Evolutionary conservation across 1,140 invertebrate genomes (phyloP), one percentile per base, ranked within the genome.

Genomic region (Chionoecetes opilio): DNA sequence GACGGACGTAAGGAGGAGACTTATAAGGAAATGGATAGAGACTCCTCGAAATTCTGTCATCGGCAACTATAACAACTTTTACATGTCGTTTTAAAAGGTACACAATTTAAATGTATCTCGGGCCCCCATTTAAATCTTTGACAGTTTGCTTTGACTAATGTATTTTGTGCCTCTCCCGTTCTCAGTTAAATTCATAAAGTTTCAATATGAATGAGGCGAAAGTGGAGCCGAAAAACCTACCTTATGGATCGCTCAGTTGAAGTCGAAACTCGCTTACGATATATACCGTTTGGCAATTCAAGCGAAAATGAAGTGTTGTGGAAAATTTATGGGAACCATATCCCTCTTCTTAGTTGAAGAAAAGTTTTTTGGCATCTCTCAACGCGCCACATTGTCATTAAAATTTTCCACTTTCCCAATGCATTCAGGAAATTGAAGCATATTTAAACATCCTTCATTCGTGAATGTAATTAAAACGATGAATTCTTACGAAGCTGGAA

Each of bases 61-160:
- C 94, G 94, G 82, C 94, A 91, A 95, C 94, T 92, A 95, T 95
- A 95, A 95, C 89, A 95, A 95, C 94, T 95, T 95, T 95, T 95
- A 92, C 94, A 87, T 82, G 94, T 87, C 94, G 94, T 95, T 95
- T 95, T 95, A 95, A 95, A 95, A 95, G 94, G 94, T 95, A 95
- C 94, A 95, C 94, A 95, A 95, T 95, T 95, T 95, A 95, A 95
- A 95, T 95, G 94, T 95, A 95, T 95, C 94, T 95, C 63, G 94
- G 94, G 94, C 94, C 94, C 94, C 94, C 94, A 95, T 95, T 95
- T 95, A 95, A 95, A 95, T 95, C 94, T 95, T 95, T 95, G 94
- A 95, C 94, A 95, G 94, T 95, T 95, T 95, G 94, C 94, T 95
- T 95, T 95, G 94, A 95, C 94, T 95, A 95, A 95, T 95, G 94